Conservation (phyloP, 2,113 vertebrate species). For the Ictalurus punctatus region DNA sequence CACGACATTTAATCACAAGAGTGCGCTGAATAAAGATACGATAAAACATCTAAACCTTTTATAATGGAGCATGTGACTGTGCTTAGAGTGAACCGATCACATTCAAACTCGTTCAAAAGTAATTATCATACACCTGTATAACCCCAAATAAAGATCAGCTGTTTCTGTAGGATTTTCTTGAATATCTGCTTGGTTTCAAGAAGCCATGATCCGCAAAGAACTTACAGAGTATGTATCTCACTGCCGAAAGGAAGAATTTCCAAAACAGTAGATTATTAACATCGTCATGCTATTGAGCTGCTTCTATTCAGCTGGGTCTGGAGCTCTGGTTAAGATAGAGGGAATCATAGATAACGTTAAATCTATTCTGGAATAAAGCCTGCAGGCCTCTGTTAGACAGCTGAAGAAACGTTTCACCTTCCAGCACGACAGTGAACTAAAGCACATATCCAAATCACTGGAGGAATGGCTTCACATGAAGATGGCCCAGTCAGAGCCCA, state of each 20-base stretch:
- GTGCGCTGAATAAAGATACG: neutral
- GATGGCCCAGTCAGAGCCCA: neutral
- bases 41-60: neutral
- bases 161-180: neutral
- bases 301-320: neutral
- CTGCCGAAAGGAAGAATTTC: neutral
- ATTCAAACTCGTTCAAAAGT: neutral
- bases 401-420: neutral
- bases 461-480: neutral
- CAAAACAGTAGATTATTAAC: neutral
- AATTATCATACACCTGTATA: neutral
- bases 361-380: neutral
- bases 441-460: neutral
- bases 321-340: neutral
- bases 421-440: neutral
- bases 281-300: neutral
- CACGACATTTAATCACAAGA: neutral
- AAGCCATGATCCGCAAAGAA: neutral
- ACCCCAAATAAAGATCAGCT: neutral
- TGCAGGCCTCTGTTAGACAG: neutral
- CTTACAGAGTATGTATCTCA: neutral
- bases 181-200: neutral
- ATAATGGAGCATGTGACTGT: neutral
- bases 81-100: neutral
- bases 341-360: neutral